Evolutionary conservation across 2,113 vertebrate species (phyloP), one percentile per base, ranked within the genome.

Genomic region (Thomomys bottae): DNA sequence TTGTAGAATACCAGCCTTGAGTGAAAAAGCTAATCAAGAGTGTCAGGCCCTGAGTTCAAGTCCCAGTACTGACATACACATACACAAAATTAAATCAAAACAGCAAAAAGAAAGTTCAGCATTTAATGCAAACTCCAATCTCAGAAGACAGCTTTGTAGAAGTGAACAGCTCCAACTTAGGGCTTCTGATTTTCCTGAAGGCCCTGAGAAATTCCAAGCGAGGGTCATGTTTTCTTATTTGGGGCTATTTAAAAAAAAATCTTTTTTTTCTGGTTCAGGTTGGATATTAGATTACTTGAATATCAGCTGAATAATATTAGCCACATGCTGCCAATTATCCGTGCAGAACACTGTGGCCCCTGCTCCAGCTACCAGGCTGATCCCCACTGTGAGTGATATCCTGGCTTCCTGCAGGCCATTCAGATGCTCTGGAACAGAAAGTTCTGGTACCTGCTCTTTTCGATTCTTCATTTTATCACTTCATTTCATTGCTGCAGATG

Each of bases 261-360:
- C 80, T 84, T 67, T 87, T 81, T 75, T 64, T 71, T 89, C 90
- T 72, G 90, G 42, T 40, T 40, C 64, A 81, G 57, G 57, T 8
- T 87, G 87, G 81, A 34, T 30, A 71, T 86, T 28, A 57, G 91
- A 87, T 80, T 20, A 32, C 75, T 91, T 59, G 21, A 71, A 6
- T n/a, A 88, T 94, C 88, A 88, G 93, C 86, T 84, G 88, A 92
- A 38, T 70, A 72, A 64, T 63, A 40, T 64, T 32, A 49, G n/a
- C 91, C 88, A 91, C 79, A 81, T 42, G 72, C 86, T 96, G 85
- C 87, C 70, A 49, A 83, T 92, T 95, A 93, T 93, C 94, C 42
- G 10, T 66, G 85, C 77, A 85, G 84, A 86, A 85, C 67, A 10
- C 0, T 66, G 68, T 66, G 64, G 81, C 54, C 63, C 23, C 76